Percentiles rank a stretch among this genome's conserved stretches.
Conservation (phyloP, 2,797 vertebrate species). For the Sibirionetta formosa region DNA sequence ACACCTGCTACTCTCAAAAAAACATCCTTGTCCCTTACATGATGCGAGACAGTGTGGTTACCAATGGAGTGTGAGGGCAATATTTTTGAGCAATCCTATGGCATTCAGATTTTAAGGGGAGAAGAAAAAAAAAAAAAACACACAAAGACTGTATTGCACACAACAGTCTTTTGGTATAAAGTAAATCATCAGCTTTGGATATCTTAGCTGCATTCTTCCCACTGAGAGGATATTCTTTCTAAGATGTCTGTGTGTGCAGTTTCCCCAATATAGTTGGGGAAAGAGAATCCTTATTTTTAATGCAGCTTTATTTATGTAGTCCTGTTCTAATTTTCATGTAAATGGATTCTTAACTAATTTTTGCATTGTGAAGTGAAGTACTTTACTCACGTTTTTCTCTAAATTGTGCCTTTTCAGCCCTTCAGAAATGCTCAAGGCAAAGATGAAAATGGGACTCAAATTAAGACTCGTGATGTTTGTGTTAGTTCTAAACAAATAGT, state of each 20-base stretch:
- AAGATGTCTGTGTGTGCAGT: neutral
- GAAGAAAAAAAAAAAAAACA: accelerated
- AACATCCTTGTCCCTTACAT: neutral
- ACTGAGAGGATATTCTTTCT: neutral
- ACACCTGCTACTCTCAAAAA: neutral
- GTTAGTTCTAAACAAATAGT: neutral
- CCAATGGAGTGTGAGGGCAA: neutral
- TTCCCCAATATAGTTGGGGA: neutral
- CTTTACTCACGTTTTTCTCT: neutral
- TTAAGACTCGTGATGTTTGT: neutral
- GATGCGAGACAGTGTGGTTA: neutral
- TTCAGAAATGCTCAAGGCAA: neutral
- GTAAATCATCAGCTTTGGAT: neutral
- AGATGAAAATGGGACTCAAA: neutral
- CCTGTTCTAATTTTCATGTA: neutral
- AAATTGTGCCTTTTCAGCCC: neutral
- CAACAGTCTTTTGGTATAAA: neutral
- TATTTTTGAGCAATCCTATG: neutral
- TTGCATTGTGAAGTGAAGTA: neutral
- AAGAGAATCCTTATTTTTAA: neutral
- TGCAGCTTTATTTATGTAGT: neutral
- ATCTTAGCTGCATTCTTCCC: neutral
- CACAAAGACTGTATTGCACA: neutral
- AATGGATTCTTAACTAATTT: neutral
- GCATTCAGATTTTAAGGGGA: neutral